Percentiles rank a stretch among this genome's conserved stretches.
phyloP scores from a whole-genome alignment of 53 echinoderm and acorn worm species.

The Astropecten irregularis region DNA sequence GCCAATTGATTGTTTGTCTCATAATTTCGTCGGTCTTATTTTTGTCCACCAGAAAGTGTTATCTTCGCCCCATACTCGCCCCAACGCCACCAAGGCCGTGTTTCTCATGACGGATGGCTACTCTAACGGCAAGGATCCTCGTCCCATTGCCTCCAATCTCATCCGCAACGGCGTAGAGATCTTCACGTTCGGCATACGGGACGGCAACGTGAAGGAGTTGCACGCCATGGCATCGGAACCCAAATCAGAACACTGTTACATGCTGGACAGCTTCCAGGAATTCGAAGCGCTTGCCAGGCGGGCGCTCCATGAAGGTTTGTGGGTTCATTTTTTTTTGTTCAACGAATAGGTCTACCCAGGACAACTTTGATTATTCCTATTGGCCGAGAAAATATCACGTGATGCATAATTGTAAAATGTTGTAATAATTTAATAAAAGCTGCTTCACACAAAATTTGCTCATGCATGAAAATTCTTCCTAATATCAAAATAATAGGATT shows the following conservation, averaged over 20 bases:
- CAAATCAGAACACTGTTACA: conserved; percentile 86
- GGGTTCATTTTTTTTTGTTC: background rate
- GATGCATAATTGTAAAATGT: background rate
- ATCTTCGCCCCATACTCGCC: conserved; percentile 57
- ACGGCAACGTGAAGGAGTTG: conserved; percentile 88
- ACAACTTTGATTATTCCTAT: no score
- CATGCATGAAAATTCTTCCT: no score
- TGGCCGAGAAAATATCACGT: no score
- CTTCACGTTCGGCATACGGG: conserved; percentile 89
- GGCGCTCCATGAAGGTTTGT: conserved; percentile 93
- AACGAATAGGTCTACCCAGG: no score
- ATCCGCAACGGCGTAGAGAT: conserved; percentile 74
- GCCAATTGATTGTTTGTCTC: no score
- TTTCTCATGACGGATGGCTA: conserved; percentile 97
- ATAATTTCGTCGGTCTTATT: no score
- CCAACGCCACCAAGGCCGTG: conserved; percentile 81
- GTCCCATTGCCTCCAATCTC: conserved; percentile 60
- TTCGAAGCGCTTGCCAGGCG: conserved; percentile 92
- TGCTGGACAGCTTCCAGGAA: conserved; percentile 86
- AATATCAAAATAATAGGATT: no score
- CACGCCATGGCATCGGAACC: conserved; percentile 82
- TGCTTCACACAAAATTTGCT: no score
- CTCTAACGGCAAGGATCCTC: conserved; percentile 90
- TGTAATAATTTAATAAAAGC: no score
- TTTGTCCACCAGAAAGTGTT: conserved; percentile 71